Percentiles rank a stretch among this genome's conserved stretches.
These are phyloP conservation scores for Caenorhabditis remanei DNA, from an alignment of 1,140 invertebrate species.

Conservation along the genomic window DNA sequence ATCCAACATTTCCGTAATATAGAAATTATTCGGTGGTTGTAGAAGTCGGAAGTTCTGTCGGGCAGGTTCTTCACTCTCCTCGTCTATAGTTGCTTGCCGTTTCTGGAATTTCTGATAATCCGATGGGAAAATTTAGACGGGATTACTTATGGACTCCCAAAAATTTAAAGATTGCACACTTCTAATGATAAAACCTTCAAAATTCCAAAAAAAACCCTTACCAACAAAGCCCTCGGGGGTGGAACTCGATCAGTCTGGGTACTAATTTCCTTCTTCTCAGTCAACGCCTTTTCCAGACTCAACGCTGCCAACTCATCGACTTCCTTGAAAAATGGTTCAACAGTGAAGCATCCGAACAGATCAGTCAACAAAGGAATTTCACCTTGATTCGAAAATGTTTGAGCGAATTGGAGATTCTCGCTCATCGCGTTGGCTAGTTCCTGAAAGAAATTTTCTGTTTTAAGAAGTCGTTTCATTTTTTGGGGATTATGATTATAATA, in stretches of 20 bases:
- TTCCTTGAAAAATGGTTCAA: constrained; percentile 73
- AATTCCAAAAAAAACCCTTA: not conserved
- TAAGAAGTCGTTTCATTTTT: not conserved
- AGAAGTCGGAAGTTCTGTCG: constrained; percentile 67
- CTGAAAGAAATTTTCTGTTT: constrained; percentile 58
- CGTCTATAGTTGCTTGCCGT: constrained; percentile 8
- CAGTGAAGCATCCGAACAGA: constrained; percentile 76
- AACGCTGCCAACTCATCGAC: constrained; percentile 29
- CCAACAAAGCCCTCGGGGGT: constrained; percentile 24
- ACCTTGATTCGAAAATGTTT: constrained; percentile 73
- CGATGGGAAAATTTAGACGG: not conserved
- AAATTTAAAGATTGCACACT: constrained; percentile 24
- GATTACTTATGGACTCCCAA: constrained; percentile 61
- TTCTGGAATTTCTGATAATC: constrained; percentile 54
- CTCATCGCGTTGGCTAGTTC: constrained; percentile 71
- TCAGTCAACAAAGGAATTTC: constrained; percentile 73
- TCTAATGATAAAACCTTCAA: constrained; percentile 22
- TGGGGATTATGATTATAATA: not conserved
- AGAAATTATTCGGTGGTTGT: constrained; percentile 71
- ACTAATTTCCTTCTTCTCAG: constrained; percentile 58
- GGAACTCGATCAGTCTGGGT: constrained; percentile 30
- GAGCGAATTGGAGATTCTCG: constrained; percentile 76
- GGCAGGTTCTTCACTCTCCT: constrained; percentile 30
- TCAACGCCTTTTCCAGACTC: not conserved
- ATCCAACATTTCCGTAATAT: constrained; percentile 75